Base-by-base conservation (phyloP, 2,888 invertebrate species). In the Opisthograptis luteolata region DNA sequence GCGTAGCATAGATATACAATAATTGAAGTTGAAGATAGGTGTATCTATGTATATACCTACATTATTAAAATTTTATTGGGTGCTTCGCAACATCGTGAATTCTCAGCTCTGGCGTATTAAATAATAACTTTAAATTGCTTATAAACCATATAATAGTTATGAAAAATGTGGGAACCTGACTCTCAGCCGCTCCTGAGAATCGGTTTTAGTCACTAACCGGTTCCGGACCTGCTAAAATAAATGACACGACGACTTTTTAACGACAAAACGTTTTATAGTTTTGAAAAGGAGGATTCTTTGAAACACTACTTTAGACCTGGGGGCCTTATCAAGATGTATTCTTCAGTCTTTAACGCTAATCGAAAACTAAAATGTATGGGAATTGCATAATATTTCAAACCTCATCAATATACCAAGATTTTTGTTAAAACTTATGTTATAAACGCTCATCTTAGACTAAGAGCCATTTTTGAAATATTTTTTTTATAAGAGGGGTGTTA, bases 181-280 rank as follows among this genome's bases (percentile, higher is more conserved):
- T 31, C 31, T 9, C 17, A 17, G n/a, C 13, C 10, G 28, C 15
- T 54, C 27, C 54, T 32, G 36, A 32, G 44, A 49, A 49, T 42
- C 12, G 31, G 13, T 41, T 32, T 27, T 15, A 34, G 9, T 34
- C 39, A 28, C 28, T 2, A 39, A 54, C 54, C 44, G 40, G 54
- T 54, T 45, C 9, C 7, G 24, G 30, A 43, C 42, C 35, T 36
- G 25, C 22, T 36, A 41, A 19, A 37, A 46, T 36, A 25, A 19
- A 44, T 40, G 41, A 45, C 41, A 49, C 22, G 31, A 48, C 46
- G 54, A 54, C 49, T 49, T 32, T 27, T 31, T 45, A 37, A 15
- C 39, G n/a, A n/a, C n/a, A n/a, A 27, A 14, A 34, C 39, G 31
- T n/a, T 43, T 32, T 15, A 24, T 36, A 31, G 17, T 45, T 46